Evolutionary conservation across 2,113 vertebrate species (phyloP).

Genomic region (Todiramphus chloris): DNA sequence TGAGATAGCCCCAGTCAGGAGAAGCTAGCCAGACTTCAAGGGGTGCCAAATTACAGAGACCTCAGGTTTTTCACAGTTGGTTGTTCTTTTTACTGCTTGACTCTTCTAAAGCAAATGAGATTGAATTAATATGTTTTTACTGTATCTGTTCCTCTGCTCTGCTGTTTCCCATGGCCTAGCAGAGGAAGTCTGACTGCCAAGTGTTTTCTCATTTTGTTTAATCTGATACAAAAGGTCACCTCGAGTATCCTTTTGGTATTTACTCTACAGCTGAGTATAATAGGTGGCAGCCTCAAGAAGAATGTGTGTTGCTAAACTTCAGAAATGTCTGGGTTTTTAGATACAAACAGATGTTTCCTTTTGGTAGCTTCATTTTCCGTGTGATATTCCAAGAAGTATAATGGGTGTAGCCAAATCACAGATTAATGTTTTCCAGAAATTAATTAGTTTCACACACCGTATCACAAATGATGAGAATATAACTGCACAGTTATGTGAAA

Average conservation of each 20-base stretch:
- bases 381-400: conserved; percentile 30
- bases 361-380: conserved; percentile 55
- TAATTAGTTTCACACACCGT: conserved; percentile 27
- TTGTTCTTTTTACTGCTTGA: conserved; percentile 28
- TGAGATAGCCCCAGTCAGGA: background rate
- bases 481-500: background rate
- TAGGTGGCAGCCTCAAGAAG: conserved; percentile 45
- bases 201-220: conserved; percentile 62
- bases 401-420: background rate
- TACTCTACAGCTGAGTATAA: conserved; percentile 35
- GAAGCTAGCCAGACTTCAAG: background rate
- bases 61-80: conserved; percentile 32
- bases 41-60: background rate
- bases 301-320: conserved; percentile 59
- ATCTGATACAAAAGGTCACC: conserved; percentile 61
- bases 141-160: conserved; percentile 19
- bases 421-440: conserved; percentile 19
- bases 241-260: conserved; percentile 55
- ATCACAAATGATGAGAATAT: background rate
- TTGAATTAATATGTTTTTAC: conserved; percentile 56
- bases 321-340: conserved; percentile 31
- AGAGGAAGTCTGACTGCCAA: conserved; percentile 60
- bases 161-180: conserved; percentile 52
- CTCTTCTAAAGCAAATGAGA: background rate
- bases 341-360: conserved; percentile 73